Evolutionary conservation across 2,888 invertebrate species (phyloP).

Genomic region (Dasypolia templi): DNA sequence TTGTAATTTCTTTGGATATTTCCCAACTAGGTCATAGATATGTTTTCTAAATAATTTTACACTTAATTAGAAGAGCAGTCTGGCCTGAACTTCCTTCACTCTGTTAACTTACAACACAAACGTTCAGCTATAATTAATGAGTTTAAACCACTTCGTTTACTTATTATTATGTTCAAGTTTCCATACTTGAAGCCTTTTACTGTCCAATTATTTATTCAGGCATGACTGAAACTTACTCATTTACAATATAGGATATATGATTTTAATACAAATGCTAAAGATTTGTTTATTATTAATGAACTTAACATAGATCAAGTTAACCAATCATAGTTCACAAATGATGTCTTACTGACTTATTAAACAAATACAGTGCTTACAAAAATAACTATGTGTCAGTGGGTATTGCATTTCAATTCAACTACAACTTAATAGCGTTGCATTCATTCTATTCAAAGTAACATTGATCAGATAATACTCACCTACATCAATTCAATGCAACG

Average conservation of each 20-base stretch:
- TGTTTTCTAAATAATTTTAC: slow-evolving; percentile 22
- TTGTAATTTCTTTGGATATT: slow-evolving; percentile 9
- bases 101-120: slow-evolving; percentile 39
- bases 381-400: neutral
- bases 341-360: neutral
- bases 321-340: neutral
- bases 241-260: no score
- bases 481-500: slow-evolving; percentile 37
- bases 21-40: neutral
- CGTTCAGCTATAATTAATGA: slow-evolving; percentile 50
- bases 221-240: slow-evolving; percentile 20
- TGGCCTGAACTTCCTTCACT: slow-evolving; percentile 23
- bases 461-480: slow-evolving; percentile 51
- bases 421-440: neutral
- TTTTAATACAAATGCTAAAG: no score
- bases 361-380: no score
- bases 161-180: slow-evolving; percentile 52
- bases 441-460: neutral
- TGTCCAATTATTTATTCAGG: slow-evolving; percentile 41
- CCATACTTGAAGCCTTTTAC: slow-evolving; percentile 31
- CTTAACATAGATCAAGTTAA: no score
- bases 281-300: no score
- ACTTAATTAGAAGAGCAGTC: slow-evolving; percentile 32
- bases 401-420: neutral
- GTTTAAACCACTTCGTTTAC: slow-evolving; percentile 57